Base-by-base conservation (phyloP, 1,140 invertebrate species). In the Drosophila funebris region DNA sequence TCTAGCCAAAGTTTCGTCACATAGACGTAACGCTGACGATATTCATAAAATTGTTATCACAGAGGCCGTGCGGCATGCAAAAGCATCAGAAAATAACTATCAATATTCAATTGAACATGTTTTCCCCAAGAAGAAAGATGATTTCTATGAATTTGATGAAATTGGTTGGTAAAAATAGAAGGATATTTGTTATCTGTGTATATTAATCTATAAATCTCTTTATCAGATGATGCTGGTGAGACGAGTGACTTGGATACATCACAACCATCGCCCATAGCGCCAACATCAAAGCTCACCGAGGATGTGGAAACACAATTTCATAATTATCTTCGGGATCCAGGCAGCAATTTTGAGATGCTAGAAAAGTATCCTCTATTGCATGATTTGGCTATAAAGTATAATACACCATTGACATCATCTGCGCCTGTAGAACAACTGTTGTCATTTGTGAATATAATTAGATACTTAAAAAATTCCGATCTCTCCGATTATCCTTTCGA, bases 131-230 rank as follows among this genome's bases (percentile, higher is more conserved):
- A 20, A 22, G 4, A 33, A 31, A 6, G 50, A 73, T 36, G 64
- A 73, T 41, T 73, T 69, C 41, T 69, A 68, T 41, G 71, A 73
- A 48, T 73, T 73, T 46, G 71, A 69, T 24, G 64, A 61, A 27
- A 31, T 53, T 24, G 64, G 70, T 73, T 16, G 24, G 37, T 16
- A 0, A 11, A 9, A 6, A n/a, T 13, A 48, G n/a, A 14, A 2
- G 33, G 2, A 24, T 9, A 7, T n/a, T 18, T 1, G 4, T 0
- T 14, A 31, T 41, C 2, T 18, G 8, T 4, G 7, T 44, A 5
- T 3, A 36, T 0, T 48, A 18, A 50, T 24, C 6, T 1, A 48
- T 13, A 8, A 31, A 16, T 48, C 29, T 27, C 8, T n/a, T 7
- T 39, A 8, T 33, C 24, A 73, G 63, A 60, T 33, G 22, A 57